Conservation (phyloP, 2,888 invertebrate genomes). For the Seira musarum region DNA sequence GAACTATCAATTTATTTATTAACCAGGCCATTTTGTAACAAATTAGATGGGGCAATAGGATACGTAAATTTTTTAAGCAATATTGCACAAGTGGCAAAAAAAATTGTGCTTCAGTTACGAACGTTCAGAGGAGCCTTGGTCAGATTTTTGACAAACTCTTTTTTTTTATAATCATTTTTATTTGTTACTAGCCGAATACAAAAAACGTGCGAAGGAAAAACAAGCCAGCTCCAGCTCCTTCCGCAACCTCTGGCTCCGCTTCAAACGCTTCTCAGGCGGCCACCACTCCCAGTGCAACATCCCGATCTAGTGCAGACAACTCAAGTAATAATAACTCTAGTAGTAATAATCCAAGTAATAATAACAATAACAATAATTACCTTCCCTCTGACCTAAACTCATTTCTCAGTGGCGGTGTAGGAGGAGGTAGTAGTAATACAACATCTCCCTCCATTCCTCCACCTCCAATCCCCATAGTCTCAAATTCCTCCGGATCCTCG, state of each 20-base stretch:
- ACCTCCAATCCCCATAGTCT: constrained; percentile 48
- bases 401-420: constrained; percentile 58
- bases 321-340: constrained; percentile 49
- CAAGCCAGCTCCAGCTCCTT: constrained; percentile 80
- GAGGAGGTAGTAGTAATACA: constrained; percentile 18
- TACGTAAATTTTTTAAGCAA: no score
- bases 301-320: constrained; percentile 36
- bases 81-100: no score
- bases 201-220: constrained; percentile 85
- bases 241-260: constrained; percentile 42
- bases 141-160: no score
- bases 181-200: constrained; percentile 86
- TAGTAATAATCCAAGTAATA: constrained; percentile 53
- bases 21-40: no score
- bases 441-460: no score
- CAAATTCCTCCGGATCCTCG: constrained; percentile 57
- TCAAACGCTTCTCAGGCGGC: constrained; percentile 70
- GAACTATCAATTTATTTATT: no score
- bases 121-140: no score
- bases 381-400: constrained; percentile 63
- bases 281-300: constrained; percentile 75
- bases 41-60: no score
- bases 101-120: no score
- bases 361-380: constrained; percentile 66
- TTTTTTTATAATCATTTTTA: constrained; percentile 71